A percentile compares a stretch with the other conserved stretches of the same genome.
Evolutionary conservation across 2,113 vertebrate genomes (phyloP).

Genomic region (Mustelus asterias): DNA sequence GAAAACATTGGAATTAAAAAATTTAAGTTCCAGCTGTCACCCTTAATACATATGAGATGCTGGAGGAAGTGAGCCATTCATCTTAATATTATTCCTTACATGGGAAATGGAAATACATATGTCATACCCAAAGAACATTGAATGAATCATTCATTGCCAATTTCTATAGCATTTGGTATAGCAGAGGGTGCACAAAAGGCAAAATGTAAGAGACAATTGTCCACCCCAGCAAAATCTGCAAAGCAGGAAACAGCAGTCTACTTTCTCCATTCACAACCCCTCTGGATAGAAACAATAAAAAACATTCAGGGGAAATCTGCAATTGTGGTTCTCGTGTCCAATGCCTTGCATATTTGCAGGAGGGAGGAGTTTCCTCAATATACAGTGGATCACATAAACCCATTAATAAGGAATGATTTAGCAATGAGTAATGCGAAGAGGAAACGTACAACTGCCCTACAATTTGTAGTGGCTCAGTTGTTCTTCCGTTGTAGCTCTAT

Average conservation of each 20-base stretch:
- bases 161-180: background rate
- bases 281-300: background rate
- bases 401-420: background rate
- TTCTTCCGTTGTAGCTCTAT: background rate
- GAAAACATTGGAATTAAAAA: constrained; percentile 28
- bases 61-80: constrained; percentile 4
- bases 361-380: background rate
- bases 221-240: background rate
- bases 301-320: background rate
- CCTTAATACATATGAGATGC: background rate
- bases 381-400: background rate
- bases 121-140: constrained; percentile 6
- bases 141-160: constrained; percentile 31
- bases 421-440: background rate
- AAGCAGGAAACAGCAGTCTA: background rate
- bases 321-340: background rate
- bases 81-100: constrained; percentile 13
- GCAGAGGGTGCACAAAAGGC: background rate
- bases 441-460: background rate
- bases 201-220: background rate
- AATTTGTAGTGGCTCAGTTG: background rate
- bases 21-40: constrained; percentile 22
- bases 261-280: background rate
- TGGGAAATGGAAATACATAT: constrained; percentile 27
- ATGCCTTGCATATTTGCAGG: background rate